Evolutionary conservation across 1,140 invertebrate species (phyloP).

Genomic region (Aphaenogaster rudis): DNA sequence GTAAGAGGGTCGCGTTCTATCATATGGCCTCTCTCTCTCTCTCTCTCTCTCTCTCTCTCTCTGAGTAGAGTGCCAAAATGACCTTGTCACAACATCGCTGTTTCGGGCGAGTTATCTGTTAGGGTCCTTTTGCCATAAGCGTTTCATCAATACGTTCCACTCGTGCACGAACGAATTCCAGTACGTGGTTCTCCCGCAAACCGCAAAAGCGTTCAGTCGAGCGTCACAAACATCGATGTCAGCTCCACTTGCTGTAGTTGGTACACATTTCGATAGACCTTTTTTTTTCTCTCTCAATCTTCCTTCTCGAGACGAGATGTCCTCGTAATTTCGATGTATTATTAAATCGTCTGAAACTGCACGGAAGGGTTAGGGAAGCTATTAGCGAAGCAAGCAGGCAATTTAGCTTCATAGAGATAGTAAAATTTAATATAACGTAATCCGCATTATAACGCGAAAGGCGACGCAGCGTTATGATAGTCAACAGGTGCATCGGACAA

Average conservation of each 20-base stretch:
- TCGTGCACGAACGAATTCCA: background rate
- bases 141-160: conserved; percentile 25
- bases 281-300: background rate
- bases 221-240: conserved; percentile 15
- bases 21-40: background rate
- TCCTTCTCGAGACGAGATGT: background rate
- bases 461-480: background rate
- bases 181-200: background rate
- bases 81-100: background rate
- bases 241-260: background rate
- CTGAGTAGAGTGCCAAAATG: background rate
- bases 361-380: background rate
- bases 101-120: background rate
- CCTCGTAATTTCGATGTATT: conserved; percentile 6
- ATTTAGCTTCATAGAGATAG: background rate
- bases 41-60: background rate
- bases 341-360: conserved; percentile 9
- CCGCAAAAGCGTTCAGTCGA: conserved; percentile 30
- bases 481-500: conserved; percentile 40
- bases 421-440: conserved; percentile 31
- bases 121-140: conserved; percentile 2
- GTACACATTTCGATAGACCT: background rate
- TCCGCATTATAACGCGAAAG: conserved; percentile 8
- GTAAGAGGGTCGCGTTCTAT: background rate
- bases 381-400: background rate